A percentile compares a stretch with the other conserved stretches of the same genome.
Evolutionary conservation across 2,113 vertebrate species (phyloP).

Genomic region (cattle (Bos taurus)): DNA sequence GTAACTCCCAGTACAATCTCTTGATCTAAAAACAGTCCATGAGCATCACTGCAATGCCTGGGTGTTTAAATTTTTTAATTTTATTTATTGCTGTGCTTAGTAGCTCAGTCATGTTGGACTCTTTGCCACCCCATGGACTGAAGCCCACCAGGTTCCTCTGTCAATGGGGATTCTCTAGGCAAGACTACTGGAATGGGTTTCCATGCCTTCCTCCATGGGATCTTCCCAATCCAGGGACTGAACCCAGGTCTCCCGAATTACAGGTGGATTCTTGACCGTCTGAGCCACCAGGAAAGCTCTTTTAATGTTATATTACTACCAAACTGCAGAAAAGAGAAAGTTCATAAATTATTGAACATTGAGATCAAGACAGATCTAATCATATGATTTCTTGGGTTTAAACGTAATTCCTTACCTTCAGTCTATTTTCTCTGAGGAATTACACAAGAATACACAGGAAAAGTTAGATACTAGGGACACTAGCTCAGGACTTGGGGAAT

Average conservation of each 20-base stretch:
- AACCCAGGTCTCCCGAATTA: background rate
- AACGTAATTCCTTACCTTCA: background rate
- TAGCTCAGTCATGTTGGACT: background rate
- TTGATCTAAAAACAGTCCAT: background rate
- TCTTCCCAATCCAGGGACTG: background rate
- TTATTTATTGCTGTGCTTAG: background rate
- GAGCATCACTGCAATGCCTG: background rate
- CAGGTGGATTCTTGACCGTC: background rate
- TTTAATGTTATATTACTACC: background rate
- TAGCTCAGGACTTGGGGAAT: background rate
- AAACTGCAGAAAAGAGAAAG: background rate
- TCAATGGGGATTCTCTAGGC: background rate
- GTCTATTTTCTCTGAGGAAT: background rate
- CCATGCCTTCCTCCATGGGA: background rate
- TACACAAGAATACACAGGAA: background rate
- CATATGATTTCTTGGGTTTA: background rate
- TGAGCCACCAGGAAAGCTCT: background rate
- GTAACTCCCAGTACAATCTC: fast-evolving
- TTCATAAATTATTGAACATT: background rate
- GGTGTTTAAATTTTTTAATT: background rate
- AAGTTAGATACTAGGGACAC: background rate
- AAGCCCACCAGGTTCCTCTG: background rate
- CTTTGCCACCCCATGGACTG: background rate
- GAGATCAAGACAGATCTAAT: background rate
- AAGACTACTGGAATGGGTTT: background rate